Evolutionary conservation across 2,113 vertebrate genomes (phyloP).

Genomic region (Hyla sarda): DNA sequence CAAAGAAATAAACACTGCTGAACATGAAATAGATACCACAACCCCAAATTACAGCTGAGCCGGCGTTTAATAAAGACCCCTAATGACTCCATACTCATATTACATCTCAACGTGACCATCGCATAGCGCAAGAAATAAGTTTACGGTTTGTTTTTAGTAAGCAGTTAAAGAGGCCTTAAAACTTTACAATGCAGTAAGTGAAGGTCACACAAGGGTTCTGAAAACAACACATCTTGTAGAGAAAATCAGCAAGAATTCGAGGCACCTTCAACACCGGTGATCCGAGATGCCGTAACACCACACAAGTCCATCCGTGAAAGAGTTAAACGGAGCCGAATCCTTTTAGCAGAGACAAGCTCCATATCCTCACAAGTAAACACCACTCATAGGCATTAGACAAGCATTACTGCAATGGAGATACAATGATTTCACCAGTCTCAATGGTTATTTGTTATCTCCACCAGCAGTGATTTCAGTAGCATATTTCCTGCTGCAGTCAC

Average conservation of each 20-base stretch:
- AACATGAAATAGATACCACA: background rate
- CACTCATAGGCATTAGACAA: background rate
- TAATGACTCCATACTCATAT: background rate
- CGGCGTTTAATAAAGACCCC: background rate
- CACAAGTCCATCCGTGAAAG: background rate
- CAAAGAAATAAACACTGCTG: background rate
- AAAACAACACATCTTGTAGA: conserved; percentile 20
- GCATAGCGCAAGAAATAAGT: conserved; percentile 13
- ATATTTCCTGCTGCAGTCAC: conserved; percentile 37
- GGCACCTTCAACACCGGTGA: background rate
- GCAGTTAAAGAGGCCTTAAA: conserved; percentile 40
- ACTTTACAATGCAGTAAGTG: conserved; percentile 47
- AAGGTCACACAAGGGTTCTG: conserved; percentile 39
- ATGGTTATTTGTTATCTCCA: conserved; percentile 18
- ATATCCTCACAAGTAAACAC: background rate
- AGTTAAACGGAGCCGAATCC: conserved; percentile 8
- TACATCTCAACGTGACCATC: conserved; percentile 19
- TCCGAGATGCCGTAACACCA: background rate
- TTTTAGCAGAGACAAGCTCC: background rate
- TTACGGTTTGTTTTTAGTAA: conserved; percentile 39
- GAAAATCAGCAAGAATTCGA: conserved; percentile 11
- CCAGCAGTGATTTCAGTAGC: conserved; percentile 27
- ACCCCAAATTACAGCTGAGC: background rate
- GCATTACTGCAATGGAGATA: conserved; percentile 5
- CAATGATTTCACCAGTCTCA: conserved; percentile 9